Conservation (phyloP, 1,140 invertebrate species). For the Fopius arisanus region DNA sequence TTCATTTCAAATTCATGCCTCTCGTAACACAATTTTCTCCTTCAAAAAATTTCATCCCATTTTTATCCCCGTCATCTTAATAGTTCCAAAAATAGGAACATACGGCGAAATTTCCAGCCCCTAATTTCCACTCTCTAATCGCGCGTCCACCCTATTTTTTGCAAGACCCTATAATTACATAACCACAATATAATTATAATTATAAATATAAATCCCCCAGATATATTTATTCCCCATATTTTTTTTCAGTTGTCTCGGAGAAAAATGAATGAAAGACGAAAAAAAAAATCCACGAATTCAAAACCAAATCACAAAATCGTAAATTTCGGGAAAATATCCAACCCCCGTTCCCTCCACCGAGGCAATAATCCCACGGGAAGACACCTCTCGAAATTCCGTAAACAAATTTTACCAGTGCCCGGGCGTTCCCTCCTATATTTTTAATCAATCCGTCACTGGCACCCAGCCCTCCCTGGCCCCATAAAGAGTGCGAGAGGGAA, state of each 20-base stretch:
- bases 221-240: too few species aligned
- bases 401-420: constrained; percentile 10
- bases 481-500: constrained; percentile 2
- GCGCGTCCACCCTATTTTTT: too few species aligned
- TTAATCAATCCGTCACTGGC: constrained; percentile 65
- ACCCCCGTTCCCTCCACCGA: neutral
- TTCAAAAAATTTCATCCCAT: neutral
- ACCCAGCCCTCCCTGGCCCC: neutral
- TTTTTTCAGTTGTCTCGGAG: too few species aligned
- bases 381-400: neutral
- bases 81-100: neutral
- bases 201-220: too few species aligned
- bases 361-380: neutral
- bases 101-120: too few species aligned
- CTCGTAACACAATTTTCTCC: constrained; percentile 1
- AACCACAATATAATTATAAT: too few species aligned
- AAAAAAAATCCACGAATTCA: too few species aligned
- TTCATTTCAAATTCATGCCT: neutral
- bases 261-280: too few species aligned
- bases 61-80: neutral
- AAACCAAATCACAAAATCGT: too few species aligned
- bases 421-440: constrained; percentile 62
- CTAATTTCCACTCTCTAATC: too few species aligned
- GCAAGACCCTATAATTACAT: too few species aligned
- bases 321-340: too few species aligned